Base-by-base conservation (phyloP, 2,797 vertebrate species). In the Parauchenoglanis ngamensis region DNA sequence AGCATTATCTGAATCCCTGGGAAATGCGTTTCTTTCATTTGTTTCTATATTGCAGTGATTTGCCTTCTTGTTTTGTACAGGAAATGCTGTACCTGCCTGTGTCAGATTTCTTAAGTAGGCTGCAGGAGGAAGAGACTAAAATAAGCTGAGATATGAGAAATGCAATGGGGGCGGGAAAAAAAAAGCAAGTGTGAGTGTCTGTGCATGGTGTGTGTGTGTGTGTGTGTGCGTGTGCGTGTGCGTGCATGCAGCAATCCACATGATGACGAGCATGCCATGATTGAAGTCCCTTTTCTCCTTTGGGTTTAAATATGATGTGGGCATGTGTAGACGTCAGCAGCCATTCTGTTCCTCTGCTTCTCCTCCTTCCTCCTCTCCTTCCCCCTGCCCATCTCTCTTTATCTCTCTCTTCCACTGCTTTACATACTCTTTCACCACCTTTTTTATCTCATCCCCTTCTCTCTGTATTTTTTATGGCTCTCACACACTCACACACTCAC, bases 141-240 rank as follows among this genome's bases (percentile, higher is more conserved):
- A 91, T 91, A 86, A 92, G 92, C 93, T 93, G 94, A 92, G 90
- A 95, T 95, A 96, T 93, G 93, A 95, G 93, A 95, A 96, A 91
- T 95, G 95, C 95, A 93, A 91, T 91, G 95, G 94, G 94, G 93
- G 95, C 94, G 94, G 91, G 88, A 87, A 83, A 89, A 84, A 84
- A 87, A 40, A 63, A 72, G 46, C 1, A 84, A 73, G 49, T 52
- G 52, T 21, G 61, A 72, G 79, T 3, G 52, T 63, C 68, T 73
- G 76, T 73, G 85, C 31, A 57, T 54, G 35, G 40, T 52, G 49
- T 21, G 83, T 65, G n/a, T 49, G 12, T 54, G n/a, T 78, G 73
- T 52, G 67, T 56, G 57, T 31, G 46, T 65, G 77, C 0, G 31
- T 63, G 19, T 54, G 52, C 25, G 52, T 72, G 63, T 61, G 56